A percentile compares a stretch with the other conserved stretches of the same genome.
Evolutionary conservation across 2,113 vertebrate genomes (phyloP).

Genomic region (Chloropsis cyanopogon): DNA sequence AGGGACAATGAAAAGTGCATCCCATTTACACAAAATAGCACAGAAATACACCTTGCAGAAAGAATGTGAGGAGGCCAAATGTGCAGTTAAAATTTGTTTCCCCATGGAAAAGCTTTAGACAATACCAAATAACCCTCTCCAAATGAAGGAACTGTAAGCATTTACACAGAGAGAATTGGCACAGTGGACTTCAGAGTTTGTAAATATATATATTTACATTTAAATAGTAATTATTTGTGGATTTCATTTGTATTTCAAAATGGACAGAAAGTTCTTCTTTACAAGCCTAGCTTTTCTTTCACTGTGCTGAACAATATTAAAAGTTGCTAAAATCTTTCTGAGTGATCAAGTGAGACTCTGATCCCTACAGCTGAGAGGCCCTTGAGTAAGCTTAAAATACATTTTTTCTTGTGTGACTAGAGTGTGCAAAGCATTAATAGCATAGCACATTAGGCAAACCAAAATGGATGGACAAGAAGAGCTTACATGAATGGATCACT

Average conservation of each 20-base stretch:
- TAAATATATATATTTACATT: neutral
- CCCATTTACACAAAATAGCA: neutral
- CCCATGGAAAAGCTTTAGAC: neutral
- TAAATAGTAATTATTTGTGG: neutral
- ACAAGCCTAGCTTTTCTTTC: neutral
- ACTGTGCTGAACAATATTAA: neutral
- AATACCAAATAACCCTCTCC: neutral
- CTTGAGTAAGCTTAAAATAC: neutral
- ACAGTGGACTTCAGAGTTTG: neutral
- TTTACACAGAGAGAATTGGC: neutral
- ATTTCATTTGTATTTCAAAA: neutral
- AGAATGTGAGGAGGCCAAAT: neutral
- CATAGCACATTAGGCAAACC: neutral
- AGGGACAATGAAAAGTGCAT: neutral
- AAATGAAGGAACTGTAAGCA: neutral
- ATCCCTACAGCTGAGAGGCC: neutral
- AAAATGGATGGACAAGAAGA: neutral
- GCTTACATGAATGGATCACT: neutral
- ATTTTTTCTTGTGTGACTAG: neutral
- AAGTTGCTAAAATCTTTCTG: neutral
- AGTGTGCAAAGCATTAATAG: neutral
- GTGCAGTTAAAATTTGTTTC: neutral
- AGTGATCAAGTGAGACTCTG: neutral
- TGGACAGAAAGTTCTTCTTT: neutral
- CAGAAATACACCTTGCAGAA: neutral